These are phyloP conservation scores for Nomada flava DNA, from an alignment of 2,888 invertebrate species.

Conservation along the genomic window DNA sequence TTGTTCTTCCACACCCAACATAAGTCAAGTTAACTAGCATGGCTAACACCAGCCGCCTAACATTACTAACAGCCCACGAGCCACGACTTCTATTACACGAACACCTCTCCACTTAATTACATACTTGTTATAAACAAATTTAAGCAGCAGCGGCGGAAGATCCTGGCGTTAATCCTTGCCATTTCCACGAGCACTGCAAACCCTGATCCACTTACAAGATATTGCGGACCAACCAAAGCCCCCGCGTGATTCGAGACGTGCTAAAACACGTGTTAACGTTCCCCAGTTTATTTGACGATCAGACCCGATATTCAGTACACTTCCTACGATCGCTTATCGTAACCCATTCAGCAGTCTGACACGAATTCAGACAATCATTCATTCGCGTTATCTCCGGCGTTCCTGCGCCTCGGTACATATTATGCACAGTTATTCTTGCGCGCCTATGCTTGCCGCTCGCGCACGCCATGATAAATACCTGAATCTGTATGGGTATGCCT, in stretches of 20 bases:
- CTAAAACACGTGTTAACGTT: conserved; percentile 29
- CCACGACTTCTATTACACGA: not conserved
- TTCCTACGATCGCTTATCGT: conserved; percentile 63
- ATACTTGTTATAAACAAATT: not conserved
- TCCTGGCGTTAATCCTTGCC: not conserved
- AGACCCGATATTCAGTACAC: conserved; percentile 40
- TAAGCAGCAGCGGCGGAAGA: not conserved
- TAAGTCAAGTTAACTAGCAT: not conserved
- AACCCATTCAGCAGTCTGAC: conserved; percentile 57
- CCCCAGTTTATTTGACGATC: conserved; percentile 41
- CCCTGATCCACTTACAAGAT: not conserved
- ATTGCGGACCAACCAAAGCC: not conserved
- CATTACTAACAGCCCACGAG: not conserved
- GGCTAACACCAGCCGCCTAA: not conserved
- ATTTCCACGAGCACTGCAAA: not conserved
- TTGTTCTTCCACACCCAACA: not conserved
- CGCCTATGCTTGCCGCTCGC: conserved; percentile 45
- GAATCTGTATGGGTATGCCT: not conserved
- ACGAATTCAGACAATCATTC: conserved; percentile 68
- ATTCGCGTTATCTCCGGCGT: conserved; percentile 67
- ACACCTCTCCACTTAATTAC: not conserved
- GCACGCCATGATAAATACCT: conserved; percentile 53
- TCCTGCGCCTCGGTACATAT: conserved; percentile 62
- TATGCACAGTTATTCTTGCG: conserved; percentile 68
- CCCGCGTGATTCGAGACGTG: conserved; percentile 4